Conservation (phyloP, 2,888 invertebrate genomes). For the Euphydryas editha region DNA sequence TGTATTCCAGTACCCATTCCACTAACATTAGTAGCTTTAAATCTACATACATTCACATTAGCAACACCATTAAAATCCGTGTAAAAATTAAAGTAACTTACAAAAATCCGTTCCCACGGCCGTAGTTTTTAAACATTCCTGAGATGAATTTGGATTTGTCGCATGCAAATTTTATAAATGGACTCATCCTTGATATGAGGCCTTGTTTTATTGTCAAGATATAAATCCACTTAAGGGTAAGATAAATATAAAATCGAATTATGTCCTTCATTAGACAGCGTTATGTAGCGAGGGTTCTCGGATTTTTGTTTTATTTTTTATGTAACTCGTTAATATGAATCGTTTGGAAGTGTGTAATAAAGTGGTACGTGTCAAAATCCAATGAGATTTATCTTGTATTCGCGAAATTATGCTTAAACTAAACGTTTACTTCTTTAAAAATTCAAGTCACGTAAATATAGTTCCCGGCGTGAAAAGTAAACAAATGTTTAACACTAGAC, state of each 20-base stretch:
- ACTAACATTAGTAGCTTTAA: too few relatives aligned
- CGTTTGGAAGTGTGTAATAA: slow-evolving; percentile 28
- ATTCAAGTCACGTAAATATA: too few relatives aligned
- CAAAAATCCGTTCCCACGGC: slow-evolving; percentile 33
- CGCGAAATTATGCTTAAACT: background rate
- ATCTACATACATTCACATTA: background rate
- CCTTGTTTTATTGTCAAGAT: slow-evolving; percentile 67
- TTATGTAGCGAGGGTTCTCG: slow-evolving; percentile 40
- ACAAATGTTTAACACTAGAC: too few relatives aligned
- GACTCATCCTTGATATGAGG: slow-evolving; percentile 55
- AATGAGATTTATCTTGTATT: slow-evolving; percentile 20
- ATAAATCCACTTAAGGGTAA: slow-evolving; percentile 68
- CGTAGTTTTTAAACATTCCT: slow-evolving; percentile 29
- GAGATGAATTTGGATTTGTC: slow-evolving; percentile 44
- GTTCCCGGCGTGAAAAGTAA: too few relatives aligned
- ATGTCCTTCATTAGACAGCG: slow-evolving; percentile 64
- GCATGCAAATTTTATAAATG: slow-evolving; percentile 48
- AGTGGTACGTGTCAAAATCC: slow-evolving; percentile 24
- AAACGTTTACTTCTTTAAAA: background rate
- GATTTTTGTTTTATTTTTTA: slow-evolving; percentile 15
- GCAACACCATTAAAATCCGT: background rate
- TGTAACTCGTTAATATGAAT: slow-evolving; percentile 28
- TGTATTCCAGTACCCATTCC: background rate
- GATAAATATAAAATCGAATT: slow-evolving; percentile 76
- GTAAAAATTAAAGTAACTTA: slow-evolving; percentile 20